Evolutionary conservation across 2,888 invertebrate genomes (phyloP).

Genomic region (Blastobasis adustella): DNA sequence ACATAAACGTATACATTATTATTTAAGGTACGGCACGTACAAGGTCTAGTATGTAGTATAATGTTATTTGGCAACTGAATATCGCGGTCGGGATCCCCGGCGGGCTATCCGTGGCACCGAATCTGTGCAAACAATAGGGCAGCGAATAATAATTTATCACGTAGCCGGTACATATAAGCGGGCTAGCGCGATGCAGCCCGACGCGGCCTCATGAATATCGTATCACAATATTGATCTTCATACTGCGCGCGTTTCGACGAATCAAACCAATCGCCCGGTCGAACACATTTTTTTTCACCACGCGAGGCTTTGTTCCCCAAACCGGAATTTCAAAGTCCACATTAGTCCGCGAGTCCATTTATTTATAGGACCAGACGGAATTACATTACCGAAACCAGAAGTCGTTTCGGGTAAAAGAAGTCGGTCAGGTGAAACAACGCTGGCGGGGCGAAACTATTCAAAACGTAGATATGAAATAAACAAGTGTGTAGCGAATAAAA

Average conservation of each 20-base stretch:
- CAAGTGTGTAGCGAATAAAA: too few relatives aligned
- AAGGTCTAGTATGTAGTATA: too few relatives aligned
- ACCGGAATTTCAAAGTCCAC: neutral
- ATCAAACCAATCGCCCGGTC: conserved; percentile 13
- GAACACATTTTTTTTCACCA: too few relatives aligned
- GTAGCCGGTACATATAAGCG: conserved; percentile 16
- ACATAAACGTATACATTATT: too few relatives aligned
- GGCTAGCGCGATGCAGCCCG: conserved; percentile 12
- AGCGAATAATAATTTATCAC: conserved; percentile 2
- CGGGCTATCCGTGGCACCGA: neutral
- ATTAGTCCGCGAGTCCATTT: neutral
- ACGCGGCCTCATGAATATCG: conserved; percentile 44
- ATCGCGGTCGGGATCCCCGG: too few relatives aligned
- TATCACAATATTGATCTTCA: conserved; percentile 42
- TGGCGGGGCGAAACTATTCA: too few relatives aligned
- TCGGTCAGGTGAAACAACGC: too few relatives aligned
- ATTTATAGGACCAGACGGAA: too few relatives aligned
- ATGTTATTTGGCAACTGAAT: too few relatives aligned
- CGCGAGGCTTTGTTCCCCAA: conserved; percentile 1
- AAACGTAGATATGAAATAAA: too few relatives aligned
- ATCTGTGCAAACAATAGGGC: conserved; percentile 5
- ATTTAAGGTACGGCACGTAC: too few relatives aligned
- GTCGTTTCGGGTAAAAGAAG: neutral
- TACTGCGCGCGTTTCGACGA: conserved; percentile 25
- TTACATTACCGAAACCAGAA: neutral